Conservation (phyloP, 2,113 vertebrate genomes). For the Eulemur macaco region DNA sequence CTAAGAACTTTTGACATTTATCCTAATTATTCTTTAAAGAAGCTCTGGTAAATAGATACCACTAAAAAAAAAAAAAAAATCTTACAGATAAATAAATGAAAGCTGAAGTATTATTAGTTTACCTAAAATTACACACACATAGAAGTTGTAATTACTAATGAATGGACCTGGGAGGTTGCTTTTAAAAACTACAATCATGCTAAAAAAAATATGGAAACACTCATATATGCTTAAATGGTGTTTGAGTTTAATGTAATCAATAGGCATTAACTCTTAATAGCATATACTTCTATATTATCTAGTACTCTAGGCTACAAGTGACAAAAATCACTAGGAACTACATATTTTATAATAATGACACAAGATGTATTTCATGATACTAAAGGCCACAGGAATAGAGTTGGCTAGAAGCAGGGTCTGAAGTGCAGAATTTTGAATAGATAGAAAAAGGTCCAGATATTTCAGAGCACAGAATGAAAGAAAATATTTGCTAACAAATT, state of each 20-base stretch:
- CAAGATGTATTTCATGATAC: neutral
- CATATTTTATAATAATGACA: neutral
- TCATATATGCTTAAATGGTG: neutral
- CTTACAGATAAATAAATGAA: neutral
- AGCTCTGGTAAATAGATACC: neutral
- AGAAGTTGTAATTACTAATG: neutral
- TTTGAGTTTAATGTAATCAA: neutral
- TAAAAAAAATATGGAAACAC: neutral
- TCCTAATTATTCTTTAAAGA: neutral
- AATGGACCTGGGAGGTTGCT: accelerated
- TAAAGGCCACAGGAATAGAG: neutral
- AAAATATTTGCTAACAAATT: neutral
- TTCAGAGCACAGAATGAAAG: neutral
- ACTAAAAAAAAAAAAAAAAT: neutral
- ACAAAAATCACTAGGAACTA: neutral
- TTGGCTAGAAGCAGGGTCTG: neutral
- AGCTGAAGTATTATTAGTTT: neutral
- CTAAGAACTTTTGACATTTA: neutral
- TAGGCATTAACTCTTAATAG: neutral
- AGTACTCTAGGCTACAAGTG: neutral
- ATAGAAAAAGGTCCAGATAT: neutral
- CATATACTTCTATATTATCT: neutral
- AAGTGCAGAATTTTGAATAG: neutral
- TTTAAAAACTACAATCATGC: neutral
- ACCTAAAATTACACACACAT: neutral